A percentile compares a stretch with the other conserved stretches of the same genome.
Conservation (phyloP, 2,797 vertebrate genomes). For the Astyanax mexicanus region DNA sequence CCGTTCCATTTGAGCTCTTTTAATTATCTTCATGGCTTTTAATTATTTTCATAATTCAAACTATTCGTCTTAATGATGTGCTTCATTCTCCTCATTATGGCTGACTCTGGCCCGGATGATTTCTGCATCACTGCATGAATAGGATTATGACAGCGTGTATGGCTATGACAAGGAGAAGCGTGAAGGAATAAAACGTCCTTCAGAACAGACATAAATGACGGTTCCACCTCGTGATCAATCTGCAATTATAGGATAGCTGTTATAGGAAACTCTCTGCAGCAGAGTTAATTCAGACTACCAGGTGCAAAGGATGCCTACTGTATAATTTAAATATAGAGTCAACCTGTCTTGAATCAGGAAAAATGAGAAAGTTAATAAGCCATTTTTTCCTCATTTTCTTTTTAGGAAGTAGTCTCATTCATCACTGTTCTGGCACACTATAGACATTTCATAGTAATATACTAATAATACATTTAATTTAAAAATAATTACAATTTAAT, state of each 20-base stretch:
- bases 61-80: conserved; percentile 77
- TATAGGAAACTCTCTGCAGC: neutral
- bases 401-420: neutral
- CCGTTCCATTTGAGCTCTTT: conserved; percentile 71
- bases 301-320: neutral
- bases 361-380: neutral
- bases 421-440: neutral
- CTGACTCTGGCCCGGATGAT: conserved; percentile 59
- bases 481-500: neutral
- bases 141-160: conserved; percentile 37
- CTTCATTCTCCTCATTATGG: conserved; percentile 71
- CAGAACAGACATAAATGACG: conserved; percentile 32
- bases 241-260: conserved; percentile 13
- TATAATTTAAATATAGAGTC: conserved; percentile 15
- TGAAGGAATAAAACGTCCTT: conserved; percentile 42
- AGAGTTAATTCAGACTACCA: conserved; percentile 5
- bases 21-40: conserved; percentile 80
- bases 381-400: neutral
- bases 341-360: conserved; percentile 8
- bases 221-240: conserved; percentile 12
- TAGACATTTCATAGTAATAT: neutral
- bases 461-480: neutral
- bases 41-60: conserved; percentile 74
- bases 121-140: conserved; percentile 42
- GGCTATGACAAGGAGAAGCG: conserved; percentile 13